A percentile compares a stretch with the other conserved stretches of the same genome.
phyloP scores from a whole-genome alignment of 2,888 invertebrate species.

The Cheilosia vernalis region DNA sequence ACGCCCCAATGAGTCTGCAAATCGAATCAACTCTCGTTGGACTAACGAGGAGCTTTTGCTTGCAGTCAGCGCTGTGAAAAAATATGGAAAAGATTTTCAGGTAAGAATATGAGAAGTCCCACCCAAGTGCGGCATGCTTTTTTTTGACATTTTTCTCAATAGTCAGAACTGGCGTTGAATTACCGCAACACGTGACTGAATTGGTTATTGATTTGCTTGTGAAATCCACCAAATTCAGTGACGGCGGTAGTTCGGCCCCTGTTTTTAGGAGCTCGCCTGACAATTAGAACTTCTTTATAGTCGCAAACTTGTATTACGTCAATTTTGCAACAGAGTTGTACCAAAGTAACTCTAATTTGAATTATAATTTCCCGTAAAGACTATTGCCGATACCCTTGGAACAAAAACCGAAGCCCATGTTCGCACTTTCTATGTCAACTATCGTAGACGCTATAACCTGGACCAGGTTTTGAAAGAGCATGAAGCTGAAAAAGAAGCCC shows the following conservation, averaged over 20 bases:
- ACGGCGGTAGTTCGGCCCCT: too few species aligned
- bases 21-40: slow-evolving; percentile 94
- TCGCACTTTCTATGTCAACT: slow-evolving; percentile 95
- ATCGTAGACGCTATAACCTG: slow-evolving; percentile 94
- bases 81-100: slow-evolving; percentile 92
- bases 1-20: slow-evolving; percentile 86
- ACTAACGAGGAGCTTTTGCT: slow-evolving; percentile 95
- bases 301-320: slow-evolving; percentile 81
- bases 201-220: too few species aligned
- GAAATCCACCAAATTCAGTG: too few species aligned
- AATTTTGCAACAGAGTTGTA: too few species aligned
- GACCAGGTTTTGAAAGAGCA: slow-evolving; percentile 94
- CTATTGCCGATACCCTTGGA: slow-evolving; percentile 96
- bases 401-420: slow-evolving; percentile 97
- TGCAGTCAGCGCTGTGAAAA: slow-evolving; percentile 94
- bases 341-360: not conserved
- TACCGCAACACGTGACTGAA: too few species aligned
- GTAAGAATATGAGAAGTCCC: slow-evolving; percentile 84
- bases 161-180: too few species aligned
- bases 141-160: too few species aligned
- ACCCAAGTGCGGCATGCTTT: too few species aligned
- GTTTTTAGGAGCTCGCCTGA: too few species aligned
- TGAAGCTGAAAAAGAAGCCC: slow-evolving; percentile 86
- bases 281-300: slow-evolving; percentile 18
- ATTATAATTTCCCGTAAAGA: slow-evolving; percentile 84